Base-by-base conservation (phyloP, 1,140 invertebrate genomes). In the Tetraneura akinire region DNA sequence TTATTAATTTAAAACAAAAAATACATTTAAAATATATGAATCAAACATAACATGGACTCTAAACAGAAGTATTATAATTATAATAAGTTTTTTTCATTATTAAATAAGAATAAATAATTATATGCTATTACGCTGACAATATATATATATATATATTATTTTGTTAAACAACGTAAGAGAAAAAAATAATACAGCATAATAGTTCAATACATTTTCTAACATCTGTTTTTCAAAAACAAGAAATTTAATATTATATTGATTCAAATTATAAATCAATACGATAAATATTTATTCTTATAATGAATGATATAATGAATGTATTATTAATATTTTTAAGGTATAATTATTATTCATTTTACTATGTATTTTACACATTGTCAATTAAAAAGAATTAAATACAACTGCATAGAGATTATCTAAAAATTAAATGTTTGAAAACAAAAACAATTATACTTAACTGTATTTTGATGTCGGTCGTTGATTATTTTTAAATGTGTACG, bases 301-400 rank as follows among this genome's bases (percentile, higher is more conserved):
- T 37, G 8, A n/a, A n/a, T n/a, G n/a, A n/a, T n/a, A n/a, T n/a
- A n/a, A n/a, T n/a, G n/a, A n/a, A n/a, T n/a, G n/a, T n/a, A n/a
- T n/a, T 21, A 21, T n/a, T 64, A 21, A 51, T 51, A 16, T 2
- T 21, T 18, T 37, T 37, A 64, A 37, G 14, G n/a, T n/a, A 60
- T 9, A 26, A 64, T n/a, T 13, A 3, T 10, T 21, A 64, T 21
- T 16, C 11, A 3, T 3, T 64, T 37, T 37, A 5, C n/a, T n/a
- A n/a, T n/a, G n/a, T n/a, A n/a, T n/a, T n/a, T n/a, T n/a, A n/a
- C n/a, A n/a, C n/a, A n/a, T 18, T 10, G 32, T n/a, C 18, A 0
- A n/a, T 37, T 21, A 37, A 64, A 64, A 64, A 64, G 18, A 21
- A 64, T n/a, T 37, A 32, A 64, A 64, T 37, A 64, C 29, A 64